Conservation (phyloP, 2,888 invertebrate species). For the Erebia ligea region DNA sequence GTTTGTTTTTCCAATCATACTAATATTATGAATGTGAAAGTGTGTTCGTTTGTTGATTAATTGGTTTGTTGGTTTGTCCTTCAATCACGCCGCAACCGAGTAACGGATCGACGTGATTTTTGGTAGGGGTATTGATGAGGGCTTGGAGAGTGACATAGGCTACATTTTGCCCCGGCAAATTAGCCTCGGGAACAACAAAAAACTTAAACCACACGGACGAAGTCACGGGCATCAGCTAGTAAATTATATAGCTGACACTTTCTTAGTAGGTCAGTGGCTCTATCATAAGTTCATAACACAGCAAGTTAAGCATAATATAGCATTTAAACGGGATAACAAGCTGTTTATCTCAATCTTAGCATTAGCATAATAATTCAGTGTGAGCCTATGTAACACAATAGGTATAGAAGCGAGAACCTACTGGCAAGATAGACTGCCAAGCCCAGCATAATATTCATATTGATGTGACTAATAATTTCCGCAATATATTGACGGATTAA, state of each 20-base stretch:
- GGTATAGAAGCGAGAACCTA: neutral
- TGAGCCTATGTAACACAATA: constrained; percentile 9
- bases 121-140: no score
- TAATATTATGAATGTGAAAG: no score
- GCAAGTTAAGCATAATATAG: neutral
- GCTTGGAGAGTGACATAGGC: no score
- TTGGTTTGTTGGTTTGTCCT: no score
- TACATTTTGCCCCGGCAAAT: no score
- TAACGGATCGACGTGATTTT: no score
- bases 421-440: neutral
- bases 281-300: neutral
- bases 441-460: neutral
- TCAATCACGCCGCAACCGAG: no score
- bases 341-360: constrained; percentile 30
- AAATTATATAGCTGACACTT: neutral
- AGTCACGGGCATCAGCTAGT: no score
- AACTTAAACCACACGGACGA: no score
- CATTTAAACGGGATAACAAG: constrained; percentile 20
- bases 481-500: neutral
- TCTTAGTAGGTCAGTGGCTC: neutral
- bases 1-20: neutral
- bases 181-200: no score
- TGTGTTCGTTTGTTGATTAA: no score
- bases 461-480: neutral
- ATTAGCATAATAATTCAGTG: constrained; percentile 35